phyloP scores from a whole-genome alignment of 2,797 vertebrate genomes.

The Hydrolagus colliei region DNA sequence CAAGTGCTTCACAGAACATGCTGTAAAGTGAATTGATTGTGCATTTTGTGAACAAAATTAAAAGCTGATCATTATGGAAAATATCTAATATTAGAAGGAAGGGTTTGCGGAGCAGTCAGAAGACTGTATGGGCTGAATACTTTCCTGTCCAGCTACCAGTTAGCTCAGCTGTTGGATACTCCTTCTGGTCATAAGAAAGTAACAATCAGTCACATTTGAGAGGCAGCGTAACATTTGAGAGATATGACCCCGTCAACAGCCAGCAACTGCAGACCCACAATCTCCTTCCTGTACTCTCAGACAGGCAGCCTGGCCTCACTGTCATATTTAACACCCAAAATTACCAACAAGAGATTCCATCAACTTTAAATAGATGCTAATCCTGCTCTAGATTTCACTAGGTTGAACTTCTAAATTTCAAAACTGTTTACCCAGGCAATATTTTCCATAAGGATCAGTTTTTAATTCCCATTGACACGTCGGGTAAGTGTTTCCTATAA shows the following conservation, averaged over 20 bases:
- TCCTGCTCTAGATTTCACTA: background rate
- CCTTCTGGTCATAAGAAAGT: background rate
- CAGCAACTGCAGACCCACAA: conserved; percentile 10
- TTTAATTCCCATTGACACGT: background rate
- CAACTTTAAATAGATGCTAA: conserved; percentile 26
- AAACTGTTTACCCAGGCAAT: conserved; percentile 8
- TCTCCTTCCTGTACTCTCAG: background rate
- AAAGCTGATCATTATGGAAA: too few relatives aligned
- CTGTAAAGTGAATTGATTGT: too few relatives aligned
- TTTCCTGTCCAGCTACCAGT: background rate
- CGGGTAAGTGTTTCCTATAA: background rate
- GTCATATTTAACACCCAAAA: conserved; percentile 2
- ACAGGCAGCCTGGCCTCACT: background rate
- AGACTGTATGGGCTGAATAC: background rate
- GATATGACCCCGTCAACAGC: conserved; percentile 2
- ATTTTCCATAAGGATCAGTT: background rate
- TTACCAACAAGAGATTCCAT: background rate
- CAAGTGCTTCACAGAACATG: too few relatives aligned
- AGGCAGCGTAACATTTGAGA: background rate
- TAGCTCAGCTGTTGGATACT: background rate
- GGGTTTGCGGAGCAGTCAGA: background rate
- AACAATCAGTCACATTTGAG: conserved; percentile 3
- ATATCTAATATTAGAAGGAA: too few relatives aligned
- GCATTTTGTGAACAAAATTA: too few relatives aligned
- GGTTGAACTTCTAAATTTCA: conserved; percentile 2